Evolutionary conservation across 2,113 vertebrate genomes (phyloP).

Genomic region (Sceloporus undulatus): DNA sequence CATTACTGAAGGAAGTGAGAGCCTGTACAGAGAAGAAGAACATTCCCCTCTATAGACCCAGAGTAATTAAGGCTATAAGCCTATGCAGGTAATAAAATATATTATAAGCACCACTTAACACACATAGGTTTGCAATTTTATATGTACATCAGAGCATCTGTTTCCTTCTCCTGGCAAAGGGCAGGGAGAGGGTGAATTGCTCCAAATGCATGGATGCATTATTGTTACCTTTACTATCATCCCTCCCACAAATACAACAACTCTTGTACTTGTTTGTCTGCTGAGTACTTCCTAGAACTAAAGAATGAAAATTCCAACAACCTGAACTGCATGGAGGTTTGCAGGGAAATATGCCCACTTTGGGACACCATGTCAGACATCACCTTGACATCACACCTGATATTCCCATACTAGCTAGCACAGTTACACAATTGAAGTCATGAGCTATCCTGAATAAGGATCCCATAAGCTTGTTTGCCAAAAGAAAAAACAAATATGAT

Average conservation of each 20-base stretch:
- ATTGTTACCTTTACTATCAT: neutral
- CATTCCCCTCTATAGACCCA: neutral
- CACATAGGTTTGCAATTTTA: neutral
- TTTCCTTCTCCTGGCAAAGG: neutral
- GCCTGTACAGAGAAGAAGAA: neutral
- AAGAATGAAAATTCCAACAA: neutral
- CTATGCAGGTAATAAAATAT: neutral
- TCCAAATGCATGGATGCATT: neutral
- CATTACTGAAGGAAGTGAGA: neutral
- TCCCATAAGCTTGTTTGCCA: neutral
- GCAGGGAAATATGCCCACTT: neutral
- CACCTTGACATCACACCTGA: neutral
- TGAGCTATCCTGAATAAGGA: neutral
- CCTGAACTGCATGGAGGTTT: neutral
- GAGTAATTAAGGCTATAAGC: neutral
- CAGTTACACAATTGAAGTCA: neutral
- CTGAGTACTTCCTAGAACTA: neutral
- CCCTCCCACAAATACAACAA: neutral
- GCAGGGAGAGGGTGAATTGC: no score
- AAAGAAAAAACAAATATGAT: neutral
- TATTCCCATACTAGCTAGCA: neutral
- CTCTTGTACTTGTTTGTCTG: neutral
- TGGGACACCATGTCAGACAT: neutral
- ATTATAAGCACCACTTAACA: neutral
- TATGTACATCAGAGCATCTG: neutral